These are phyloP conservation scores for Malthinus flaveolus DNA, from an alignment of 2,888 invertebrate genomes.

Conservation along the genomic window DNA sequence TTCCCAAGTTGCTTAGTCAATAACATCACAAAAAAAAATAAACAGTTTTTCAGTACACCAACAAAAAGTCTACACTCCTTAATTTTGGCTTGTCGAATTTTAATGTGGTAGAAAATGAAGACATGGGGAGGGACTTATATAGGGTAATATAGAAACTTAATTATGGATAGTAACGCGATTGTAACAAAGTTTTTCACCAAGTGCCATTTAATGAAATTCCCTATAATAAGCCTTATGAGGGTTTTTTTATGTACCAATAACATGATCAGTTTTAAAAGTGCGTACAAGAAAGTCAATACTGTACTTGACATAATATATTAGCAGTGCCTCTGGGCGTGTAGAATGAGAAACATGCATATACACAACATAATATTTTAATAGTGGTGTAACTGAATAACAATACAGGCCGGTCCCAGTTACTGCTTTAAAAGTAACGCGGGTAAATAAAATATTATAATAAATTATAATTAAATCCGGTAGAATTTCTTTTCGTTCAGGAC, in stretches of 20 bases:
- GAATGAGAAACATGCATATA: conserved; percentile 16
- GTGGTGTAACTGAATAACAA: conserved; percentile 17
- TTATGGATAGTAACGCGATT: too few species aligned
- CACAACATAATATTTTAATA: conserved; percentile 9
- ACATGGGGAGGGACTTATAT: too few species aligned
- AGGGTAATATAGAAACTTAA: too few species aligned
- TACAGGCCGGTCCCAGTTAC: conserved; percentile 14
- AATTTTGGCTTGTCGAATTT: too few species aligned
- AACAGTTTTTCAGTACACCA: too few species aligned
- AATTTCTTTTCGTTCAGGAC: not conserved
- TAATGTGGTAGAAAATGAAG: too few species aligned
- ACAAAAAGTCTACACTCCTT: too few species aligned
- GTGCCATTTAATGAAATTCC: not conserved
- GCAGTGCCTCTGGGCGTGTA: conserved; percentile 17
- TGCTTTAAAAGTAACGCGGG: conserved; percentile 11
- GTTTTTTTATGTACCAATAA: not conserved
- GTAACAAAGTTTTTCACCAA: not conserved
- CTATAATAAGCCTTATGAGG: not conserved
- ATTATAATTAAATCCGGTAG: conserved; percentile 19
- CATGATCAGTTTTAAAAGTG: conserved; percentile 2
- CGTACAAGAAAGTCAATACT: conserved; percentile 12
- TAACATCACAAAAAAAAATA: too few species aligned
- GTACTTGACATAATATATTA: conserved; percentile 16
- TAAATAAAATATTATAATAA: conserved; percentile 16
- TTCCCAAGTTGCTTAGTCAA: too few species aligned